Evolutionary conservation across 2,888 invertebrate species (phyloP), one percentile per base, ranked within the genome.

Genomic region (Torymus aiolomorphi): DNA sequence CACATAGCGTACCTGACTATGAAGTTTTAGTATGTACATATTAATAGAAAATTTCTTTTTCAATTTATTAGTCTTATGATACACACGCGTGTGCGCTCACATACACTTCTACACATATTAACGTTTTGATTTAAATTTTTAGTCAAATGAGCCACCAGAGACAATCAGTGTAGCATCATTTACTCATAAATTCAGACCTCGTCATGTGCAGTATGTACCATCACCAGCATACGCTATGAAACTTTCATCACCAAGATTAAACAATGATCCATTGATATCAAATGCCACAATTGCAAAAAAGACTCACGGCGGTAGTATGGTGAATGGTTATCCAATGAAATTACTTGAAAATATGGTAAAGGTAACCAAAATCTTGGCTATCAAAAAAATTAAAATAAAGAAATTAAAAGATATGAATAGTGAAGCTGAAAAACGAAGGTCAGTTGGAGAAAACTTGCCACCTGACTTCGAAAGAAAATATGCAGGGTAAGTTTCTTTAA

Each of bases 1-100:
- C 98, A 5, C 97, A 98, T 91, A 97, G 98, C 74, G 96, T 98
- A 82, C 97, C 97, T 24, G 98, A 99, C 91, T 97, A 95, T 91
- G 98, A 98, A 93, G 98, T 98, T 82, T 92, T 98, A 85, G 92
- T 92, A 87, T 86, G 87, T 85, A 71, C 71, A 65, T 59, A 56
- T 24, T 74, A 13, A 56, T 62, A 51, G 14, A 73, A 67, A 14
- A 42, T 66, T 70, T 57, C n/a, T 72, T 24, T 49, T 71, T 59
- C 1, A 49, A 31, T 31, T 31, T 8, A 31, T 5, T 8, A 31
- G 4, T 31, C 31, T 31, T 31, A 31, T 31, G 2, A 31, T 3
- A 31, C 31, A 31, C 5, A 31, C 8, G 2, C 3, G 2, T 3
- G 31, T 31, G 8, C 2, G 31, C 31, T 5, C 8, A 8, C 8